A percentile compares a stretch with the other conserved stretches of the same genome.
phyloP scores from a whole-genome alignment of 2,797 vertebrate genomes.

The Paramormyrops hopkinsi region DNA sequence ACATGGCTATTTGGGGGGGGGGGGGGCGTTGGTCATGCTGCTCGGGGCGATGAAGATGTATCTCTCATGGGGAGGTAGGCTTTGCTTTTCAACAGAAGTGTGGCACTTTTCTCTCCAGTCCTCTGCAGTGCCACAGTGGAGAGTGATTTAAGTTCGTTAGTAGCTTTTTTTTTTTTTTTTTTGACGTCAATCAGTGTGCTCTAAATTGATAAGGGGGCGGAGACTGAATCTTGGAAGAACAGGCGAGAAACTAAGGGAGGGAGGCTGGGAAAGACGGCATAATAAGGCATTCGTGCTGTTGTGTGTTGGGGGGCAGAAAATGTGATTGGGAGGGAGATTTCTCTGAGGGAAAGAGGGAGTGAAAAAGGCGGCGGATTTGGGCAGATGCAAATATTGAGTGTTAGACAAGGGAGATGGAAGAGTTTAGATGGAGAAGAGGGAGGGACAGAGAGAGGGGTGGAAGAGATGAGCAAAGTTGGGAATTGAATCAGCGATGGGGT shows the following conservation, averaged over 20 bases:
- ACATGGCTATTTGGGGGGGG: background rate
- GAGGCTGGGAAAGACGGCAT: background rate
- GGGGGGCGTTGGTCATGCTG: background rate
- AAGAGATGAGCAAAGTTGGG: background rate
- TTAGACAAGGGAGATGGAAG: slow-evolving; percentile 34
- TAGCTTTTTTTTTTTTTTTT: background rate
- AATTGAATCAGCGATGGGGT: background rate
- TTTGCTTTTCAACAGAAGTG: background rate
- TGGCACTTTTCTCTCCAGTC: background rate
- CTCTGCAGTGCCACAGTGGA: background rate
- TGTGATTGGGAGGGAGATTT: background rate
- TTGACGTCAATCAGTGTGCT: background rate
- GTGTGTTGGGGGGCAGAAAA: background rate
- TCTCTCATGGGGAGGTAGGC: background rate
- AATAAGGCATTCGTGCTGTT: background rate
- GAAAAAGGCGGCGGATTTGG: slow-evolving; percentile 43
- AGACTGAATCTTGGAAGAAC: background rate
- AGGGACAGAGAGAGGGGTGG: background rate
- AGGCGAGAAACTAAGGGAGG: background rate
- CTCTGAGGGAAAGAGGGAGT: slow-evolving; percentile 31
- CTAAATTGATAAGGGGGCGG: background rate
- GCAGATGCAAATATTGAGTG: background rate
- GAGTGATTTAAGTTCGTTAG: background rate
- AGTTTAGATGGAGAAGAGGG: slow-evolving; percentile 11
- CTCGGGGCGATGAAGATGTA: background rate